These are phyloP conservation scores for Timandra comae DNA, from an alignment of 2,888 invertebrate species.

Conservation along the genomic window DNA sequence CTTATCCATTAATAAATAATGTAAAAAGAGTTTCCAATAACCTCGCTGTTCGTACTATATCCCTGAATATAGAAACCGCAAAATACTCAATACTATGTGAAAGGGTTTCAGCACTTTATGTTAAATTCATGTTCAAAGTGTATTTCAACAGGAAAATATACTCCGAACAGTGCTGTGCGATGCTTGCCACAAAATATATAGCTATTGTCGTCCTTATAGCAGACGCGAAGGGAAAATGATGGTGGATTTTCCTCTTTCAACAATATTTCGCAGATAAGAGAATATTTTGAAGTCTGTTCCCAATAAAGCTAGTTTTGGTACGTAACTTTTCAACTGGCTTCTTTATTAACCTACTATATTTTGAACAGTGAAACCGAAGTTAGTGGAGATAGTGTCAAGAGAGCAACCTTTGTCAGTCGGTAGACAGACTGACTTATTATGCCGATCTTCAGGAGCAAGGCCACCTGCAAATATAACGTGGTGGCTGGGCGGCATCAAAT, in stretches of 20 bases:
- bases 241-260: no score
- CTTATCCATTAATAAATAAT: no score
- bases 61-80: neutral
- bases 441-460: constrained; percentile 88
- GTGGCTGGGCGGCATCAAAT: constrained; percentile 85
- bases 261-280: no score
- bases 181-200: constrained; percentile 7
- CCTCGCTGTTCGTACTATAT: no score
- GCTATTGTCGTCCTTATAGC: constrained; percentile 7
- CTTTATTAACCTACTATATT: no score
- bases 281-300: neutral
- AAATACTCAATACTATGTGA: neutral
- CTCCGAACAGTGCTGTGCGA: constrained; percentile 2
- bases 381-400: constrained; percentile 86
- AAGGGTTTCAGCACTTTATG: neutral
- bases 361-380: constrained; percentile 86
- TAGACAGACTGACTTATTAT: constrained; percentile 87
- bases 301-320: no score
- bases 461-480: constrained; percentile 91
- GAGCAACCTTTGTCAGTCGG: constrained; percentile 91
- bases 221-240: neutral
- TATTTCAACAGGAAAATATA: constrained; percentile 15
- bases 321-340: no score
- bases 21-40: no score
- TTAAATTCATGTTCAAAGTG: constrained; percentile 6